Base-by-base conservation (phyloP, 2,113 vertebrate species). In the Heterotis niloticus region DNA sequence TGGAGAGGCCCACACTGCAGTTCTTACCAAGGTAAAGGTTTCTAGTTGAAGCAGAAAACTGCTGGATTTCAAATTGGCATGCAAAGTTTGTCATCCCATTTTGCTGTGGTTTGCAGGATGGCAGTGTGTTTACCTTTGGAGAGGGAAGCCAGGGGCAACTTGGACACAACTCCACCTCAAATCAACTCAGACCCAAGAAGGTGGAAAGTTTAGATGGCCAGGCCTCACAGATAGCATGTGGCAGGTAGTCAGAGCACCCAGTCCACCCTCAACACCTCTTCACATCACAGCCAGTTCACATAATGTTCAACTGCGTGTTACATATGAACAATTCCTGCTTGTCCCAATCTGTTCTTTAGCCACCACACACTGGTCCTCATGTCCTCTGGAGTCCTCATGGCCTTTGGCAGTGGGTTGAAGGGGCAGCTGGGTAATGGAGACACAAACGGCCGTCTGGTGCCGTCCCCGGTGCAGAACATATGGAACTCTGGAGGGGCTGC, bases 111-210 rank as follows among this genome's bases (percentile, higher is more conserved):
- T 79, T 76, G 57, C 77, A 91, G 96, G 94, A 94, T 84, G 96
- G 96, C 14, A 92, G 90, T 0, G 95, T 98, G 75, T 97, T 96
- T 84, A 97, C 96, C 12, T 98, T 96, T 88, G 96, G 96, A 87
- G 95, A 93, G 81, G 95, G 96, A 84, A 91, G 88, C 44, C 93
- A 92, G 84, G 96, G 96, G 51, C 96, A 98, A 81, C 90, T 98
- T 83, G 96, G 96, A 70, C 96, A 98, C 89, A 97, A 96, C 80
- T 95, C 93, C 13, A 93, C 93, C 13, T 85, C 82, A 75, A 90
- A 98, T 82, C 95, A 98, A 83, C 93, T 92, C 84, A 92, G 90
- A 56, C 96, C 96, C 76, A 93, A 94, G 75, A 93, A 96, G 80
- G 94, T 98, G 90, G 93, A 91, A 86, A 93, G 92, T 67, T 95